A percentile compares a stretch with the other conserved stretches of the same genome.
Evolutionary conservation across 2,888 invertebrate species (phyloP).

Genomic region (Pachydiplax longipennis): DNA sequence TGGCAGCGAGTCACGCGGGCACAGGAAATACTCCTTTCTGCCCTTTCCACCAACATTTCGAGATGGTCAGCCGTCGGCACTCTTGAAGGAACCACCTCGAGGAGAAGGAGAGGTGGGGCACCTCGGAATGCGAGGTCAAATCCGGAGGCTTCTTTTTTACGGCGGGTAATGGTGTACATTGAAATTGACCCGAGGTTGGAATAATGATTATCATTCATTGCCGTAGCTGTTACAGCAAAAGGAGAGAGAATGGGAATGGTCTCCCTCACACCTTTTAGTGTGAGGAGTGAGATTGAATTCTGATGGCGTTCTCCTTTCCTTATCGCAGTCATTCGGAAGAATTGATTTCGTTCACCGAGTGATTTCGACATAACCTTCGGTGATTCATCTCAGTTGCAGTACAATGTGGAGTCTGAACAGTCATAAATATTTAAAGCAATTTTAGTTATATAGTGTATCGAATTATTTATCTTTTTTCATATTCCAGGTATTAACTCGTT

Average conservation of each 20-base stretch:
- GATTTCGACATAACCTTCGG: no score
- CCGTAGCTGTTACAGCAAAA: not conserved
- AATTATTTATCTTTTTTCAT: no score
- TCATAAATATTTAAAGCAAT: no score
- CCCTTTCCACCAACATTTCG: not conserved
- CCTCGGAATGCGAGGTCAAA: slow-evolving; percentile 29
- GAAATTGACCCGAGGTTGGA: slow-evolving; percentile 32
- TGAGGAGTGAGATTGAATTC: not conserved
- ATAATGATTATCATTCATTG: slow-evolving; percentile 8
- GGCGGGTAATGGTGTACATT: slow-evolving; percentile 24
- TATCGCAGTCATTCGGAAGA: no score
- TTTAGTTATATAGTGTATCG: no score
- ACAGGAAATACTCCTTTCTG: not conserved
- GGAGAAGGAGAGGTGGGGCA: not conserved
- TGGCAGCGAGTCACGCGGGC: not conserved
- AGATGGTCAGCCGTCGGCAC: not conserved
- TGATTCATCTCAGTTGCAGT: no score
- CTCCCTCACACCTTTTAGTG: not conserved
- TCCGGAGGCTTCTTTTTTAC: not conserved
- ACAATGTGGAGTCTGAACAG: no score
- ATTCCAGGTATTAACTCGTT: no score
- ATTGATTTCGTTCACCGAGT: no score
- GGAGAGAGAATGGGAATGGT: not conserved
- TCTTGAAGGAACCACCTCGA: not conserved
- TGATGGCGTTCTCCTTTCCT: not conserved